Evolutionary conservation across 2,113 vertebrate species (phyloP), one percentile per base, ranked within the genome.

Genomic region (Silurus glanis): DNA sequence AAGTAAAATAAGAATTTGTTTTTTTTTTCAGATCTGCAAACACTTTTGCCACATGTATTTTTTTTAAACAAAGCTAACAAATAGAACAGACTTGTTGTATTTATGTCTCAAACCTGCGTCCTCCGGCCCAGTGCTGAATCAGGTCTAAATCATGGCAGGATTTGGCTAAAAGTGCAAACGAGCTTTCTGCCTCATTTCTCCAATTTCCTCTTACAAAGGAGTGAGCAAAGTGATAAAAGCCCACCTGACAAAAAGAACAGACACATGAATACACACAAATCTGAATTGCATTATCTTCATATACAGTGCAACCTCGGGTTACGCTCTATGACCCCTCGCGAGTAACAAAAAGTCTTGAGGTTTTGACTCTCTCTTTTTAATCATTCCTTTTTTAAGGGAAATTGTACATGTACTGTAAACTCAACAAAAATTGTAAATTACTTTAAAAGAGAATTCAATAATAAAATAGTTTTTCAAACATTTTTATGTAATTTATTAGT

Each of bases 121-220:
- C 90, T 47, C 94, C 95, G 64, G 94, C 95, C 96, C 96, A 96
- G 89, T 95, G 95, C 85, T 95, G 91, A 82, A 96, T 96, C 9
- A 96, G 91, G 91, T 97, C 96, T 1, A 97, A 88, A 86, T 97
- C 96, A 80, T 96, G 96, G 89, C 96, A 97, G 3, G 95, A 96
- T 89, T 96, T 96, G 23, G 95, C 92, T 88, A 97, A 88, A 82
- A 97, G 94, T 80, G 94, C 92, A 83, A 96, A 97, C 6, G 95
- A 94, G 89, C 96, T 97, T 80, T 96, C 94, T 0, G 90, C 91
- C 87, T 97, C 95, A 21, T 96, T 96, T 85, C 96, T 94, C 96
- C 96, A 97, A 91, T 95, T 97, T 16, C 96, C 96, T 85, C 96
- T 94, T 55, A 97, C 96, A 89, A 94, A 96, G 0, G 96, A 96